Base-by-base conservation (phyloP, 1,140 invertebrate species). In the Lepeophtheirus salmonis region DNA sequence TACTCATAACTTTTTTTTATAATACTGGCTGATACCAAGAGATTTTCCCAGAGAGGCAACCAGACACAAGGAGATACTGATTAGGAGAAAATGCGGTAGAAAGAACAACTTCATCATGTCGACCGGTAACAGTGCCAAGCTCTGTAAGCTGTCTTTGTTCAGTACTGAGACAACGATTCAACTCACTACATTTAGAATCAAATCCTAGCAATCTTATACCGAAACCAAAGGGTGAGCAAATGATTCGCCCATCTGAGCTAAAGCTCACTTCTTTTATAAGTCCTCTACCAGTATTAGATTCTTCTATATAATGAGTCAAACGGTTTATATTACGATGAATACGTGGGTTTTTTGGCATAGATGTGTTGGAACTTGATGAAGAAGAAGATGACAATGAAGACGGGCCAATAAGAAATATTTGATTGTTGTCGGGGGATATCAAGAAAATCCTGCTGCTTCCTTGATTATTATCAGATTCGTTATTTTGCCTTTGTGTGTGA, bases 41-140 rank as follows among this genome's bases (percentile, higher is more conserved):
- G 52, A 92, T 83, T 67, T 83, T 81, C 1, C 89, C 88, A 55
- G 80, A 79, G 2, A 89, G 77, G 72, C 89, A 92, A 13, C 89
- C 89, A 4, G 86, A 87, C 2, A 89, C 89, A 3, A 91, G 75
- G 61, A 89, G 72, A 67, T 81, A 83, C 68, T 90, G 83, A 3
- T 76, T 77, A 0, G 89, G 89, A 56, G 83, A 89, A 70, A 92
- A 94, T 72, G 86, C 89, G 56, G 86, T 87, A 68, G 86, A 84
- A 18, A 92, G 79, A n/a, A 92, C 88, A 56, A 85, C 81, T 66
- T 88, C 83, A 20, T 77, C 73, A 67, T 92, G 89, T 65, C 26
- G 26, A 13, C 80, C 80, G 55, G 80, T 74, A 64, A 79, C 82
- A 4, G 78, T 78, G 1, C 78, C 78, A 20, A 89, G 67, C 68